A percentile compares a stretch with the other conserved stretches of the same genome.
Conservation (phyloP, 2,888 invertebrate genomes). For the Epirrita christyi region DNA sequence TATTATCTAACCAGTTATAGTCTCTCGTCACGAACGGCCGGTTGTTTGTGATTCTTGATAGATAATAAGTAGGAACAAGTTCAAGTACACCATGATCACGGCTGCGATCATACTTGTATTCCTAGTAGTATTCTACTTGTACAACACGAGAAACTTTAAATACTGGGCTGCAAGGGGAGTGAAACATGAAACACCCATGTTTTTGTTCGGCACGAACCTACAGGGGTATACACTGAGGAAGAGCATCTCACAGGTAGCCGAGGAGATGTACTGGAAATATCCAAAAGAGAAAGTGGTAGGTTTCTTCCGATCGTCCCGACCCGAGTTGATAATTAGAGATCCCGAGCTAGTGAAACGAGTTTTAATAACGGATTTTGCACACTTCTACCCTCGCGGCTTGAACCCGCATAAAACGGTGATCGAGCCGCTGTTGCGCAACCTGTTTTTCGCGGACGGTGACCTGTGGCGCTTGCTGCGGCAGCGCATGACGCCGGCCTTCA, state of each 20-base stretch:
- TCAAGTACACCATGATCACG: constrained; percentile 30
- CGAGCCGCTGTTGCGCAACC: constrained; percentile 59
- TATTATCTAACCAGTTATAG: constrained; percentile 16
- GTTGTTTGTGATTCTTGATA: not conserved
- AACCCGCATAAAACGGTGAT: constrained; percentile 37
- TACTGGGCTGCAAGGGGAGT: constrained; percentile 59
- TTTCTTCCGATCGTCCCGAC: constrained; percentile 51
- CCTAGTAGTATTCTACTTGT: constrained; percentile 50
- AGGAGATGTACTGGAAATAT: constrained; percentile 56
- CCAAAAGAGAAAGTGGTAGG: constrained; percentile 61
- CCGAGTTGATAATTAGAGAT: constrained; percentile 60
- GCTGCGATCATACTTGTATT: constrained; percentile 31
- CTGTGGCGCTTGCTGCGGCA: constrained; percentile 65
- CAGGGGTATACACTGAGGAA: constrained; percentile 44
- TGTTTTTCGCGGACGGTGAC: constrained; percentile 67
- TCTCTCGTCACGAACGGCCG: constrained; percentile 5
- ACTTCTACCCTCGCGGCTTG: constrained; percentile 61
- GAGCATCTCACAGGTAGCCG: constrained; percentile 52
- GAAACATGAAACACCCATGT: constrained; percentile 54
- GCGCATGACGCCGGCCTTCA: constrained; percentile 67
- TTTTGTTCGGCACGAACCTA: constrained; percentile 52
- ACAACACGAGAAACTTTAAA: constrained; percentile 53
- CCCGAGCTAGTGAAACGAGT: constrained; percentile 59
- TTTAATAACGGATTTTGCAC: constrained; percentile 56
- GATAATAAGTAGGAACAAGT: not conserved